Conservation (phyloP, 2,888 invertebrate species). For the Drosophila antonietae region DNA sequence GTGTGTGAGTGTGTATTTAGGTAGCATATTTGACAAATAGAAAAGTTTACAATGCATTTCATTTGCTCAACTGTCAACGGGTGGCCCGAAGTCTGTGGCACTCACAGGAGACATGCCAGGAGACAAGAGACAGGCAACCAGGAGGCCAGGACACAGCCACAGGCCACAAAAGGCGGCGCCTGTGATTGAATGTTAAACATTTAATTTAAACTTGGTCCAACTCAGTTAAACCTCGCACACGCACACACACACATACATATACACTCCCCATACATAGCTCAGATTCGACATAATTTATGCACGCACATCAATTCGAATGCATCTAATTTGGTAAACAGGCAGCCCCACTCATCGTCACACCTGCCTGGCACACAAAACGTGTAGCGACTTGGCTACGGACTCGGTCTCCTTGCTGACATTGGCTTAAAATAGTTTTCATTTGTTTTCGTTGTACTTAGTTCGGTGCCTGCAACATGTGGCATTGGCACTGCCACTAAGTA, state of each 20-base stretch:
- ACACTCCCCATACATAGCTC: conserved; percentile 14
- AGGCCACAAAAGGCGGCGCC: conserved; percentile 53
- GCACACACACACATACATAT: background rate
- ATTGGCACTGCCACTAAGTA: conserved; percentile 78
- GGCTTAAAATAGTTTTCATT: conserved; percentile 78
- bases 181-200: conserved; percentile 77
- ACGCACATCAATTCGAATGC: conserved; percentile 78
- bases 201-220: conserved; percentile 74
- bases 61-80: conserved; percentile 62
- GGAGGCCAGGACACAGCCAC: conserved; percentile 48
- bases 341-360: conserved; percentile 64
- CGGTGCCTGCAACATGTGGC: conserved; percentile 71
- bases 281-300: conserved; percentile 73
- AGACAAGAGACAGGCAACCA: conserved; percentile 3
- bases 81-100: conserved; percentile 31
- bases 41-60: conserved; percentile 75
- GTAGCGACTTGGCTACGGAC: background rate
- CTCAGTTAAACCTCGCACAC: conserved; percentile 12
- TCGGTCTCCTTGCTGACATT: conserved; percentile 41
- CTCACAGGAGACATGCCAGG: conserved; percentile 9
- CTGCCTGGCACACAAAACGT: conserved; percentile 52
- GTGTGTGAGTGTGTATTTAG: conserved; percentile 24
- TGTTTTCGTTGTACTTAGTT: conserved; percentile 65
- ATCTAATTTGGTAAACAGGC: conserved; percentile 78
- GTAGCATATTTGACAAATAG: conserved; percentile 61